Evolutionary conservation across 2,797 vertebrate species (phyloP).

Genomic region (Chromobotia macracanthus): DNA sequence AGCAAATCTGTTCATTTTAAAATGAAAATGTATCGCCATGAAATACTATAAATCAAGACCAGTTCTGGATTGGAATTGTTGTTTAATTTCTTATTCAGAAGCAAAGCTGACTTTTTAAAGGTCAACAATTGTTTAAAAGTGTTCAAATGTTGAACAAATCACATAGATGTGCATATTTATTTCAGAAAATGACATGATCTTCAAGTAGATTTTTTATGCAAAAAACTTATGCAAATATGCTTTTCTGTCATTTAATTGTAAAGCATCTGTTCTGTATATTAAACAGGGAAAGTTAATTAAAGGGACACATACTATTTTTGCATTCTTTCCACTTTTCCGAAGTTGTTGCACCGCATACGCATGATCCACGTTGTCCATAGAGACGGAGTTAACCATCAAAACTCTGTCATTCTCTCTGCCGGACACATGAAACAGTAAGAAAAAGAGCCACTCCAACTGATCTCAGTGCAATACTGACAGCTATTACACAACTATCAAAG

Average conservation of each 20-base stretch:
- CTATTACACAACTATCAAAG: too few species aligned
- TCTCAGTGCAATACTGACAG: conserved; percentile 16
- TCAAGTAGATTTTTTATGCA: too few species aligned
- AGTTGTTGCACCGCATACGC: conserved; percentile 98
- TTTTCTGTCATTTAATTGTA: too few species aligned
- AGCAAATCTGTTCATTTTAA: conserved; percentile 5
- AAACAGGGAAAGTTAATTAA: background rate
- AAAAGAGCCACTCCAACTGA: conserved; percentile 43
- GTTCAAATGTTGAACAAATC: too few species aligned
- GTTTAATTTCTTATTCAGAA: too few species aligned
- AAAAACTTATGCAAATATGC: background rate
- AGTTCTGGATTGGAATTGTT: too few species aligned
- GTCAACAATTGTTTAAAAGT: too few species aligned
- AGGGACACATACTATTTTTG: conserved; percentile 92
- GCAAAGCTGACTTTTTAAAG: too few species aligned
- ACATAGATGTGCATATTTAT: too few species aligned
- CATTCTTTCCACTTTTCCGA: conserved; percentile 98
- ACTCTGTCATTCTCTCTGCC: conserved; percentile 97
- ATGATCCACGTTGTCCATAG: conserved; percentile 99
- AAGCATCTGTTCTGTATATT: background rate
- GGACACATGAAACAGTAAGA: conserved; percentile 45
- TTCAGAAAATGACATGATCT: too few species aligned
- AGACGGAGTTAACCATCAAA: conserved; percentile 98
- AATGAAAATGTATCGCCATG: too few species aligned
- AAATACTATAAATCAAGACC: too few species aligned